A percentile compares a stretch with the other conserved stretches of the same genome.
These are phyloP conservation scores for Nowickia ferox DNA, from an alignment of 2,888 invertebrate genomes.

Conservation along the genomic window DNA sequence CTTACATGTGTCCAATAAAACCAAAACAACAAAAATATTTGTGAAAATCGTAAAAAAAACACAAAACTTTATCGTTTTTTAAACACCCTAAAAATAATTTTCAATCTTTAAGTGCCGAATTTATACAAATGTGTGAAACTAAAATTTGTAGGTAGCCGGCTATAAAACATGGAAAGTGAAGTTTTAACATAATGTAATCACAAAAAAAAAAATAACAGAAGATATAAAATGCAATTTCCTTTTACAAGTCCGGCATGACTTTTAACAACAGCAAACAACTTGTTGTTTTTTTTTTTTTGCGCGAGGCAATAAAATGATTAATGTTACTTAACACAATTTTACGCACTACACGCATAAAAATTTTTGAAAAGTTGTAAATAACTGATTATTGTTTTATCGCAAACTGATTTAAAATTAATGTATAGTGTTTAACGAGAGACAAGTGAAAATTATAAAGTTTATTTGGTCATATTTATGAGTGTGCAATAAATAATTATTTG, in stretches of 20 bases:
- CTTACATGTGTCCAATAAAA: constrained; percentile 5
- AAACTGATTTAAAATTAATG: constrained; percentile 17
- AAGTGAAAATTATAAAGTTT: constrained; percentile 35
- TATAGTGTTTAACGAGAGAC: background rate
- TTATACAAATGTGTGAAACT: constrained; percentile 68
- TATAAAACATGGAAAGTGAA: constrained; percentile 49
- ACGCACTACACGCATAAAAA: constrained; percentile 45
- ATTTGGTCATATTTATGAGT: constrained; percentile 26
- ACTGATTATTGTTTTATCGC: constrained; percentile 12
- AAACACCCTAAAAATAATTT: constrained; percentile 65
- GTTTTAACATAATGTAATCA: constrained; percentile 27
- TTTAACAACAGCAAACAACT: constrained; percentile 57
- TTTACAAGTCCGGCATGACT: constrained; percentile 64
- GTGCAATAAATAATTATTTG: constrained; percentile 15
- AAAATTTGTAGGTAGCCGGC: constrained; percentile 60
- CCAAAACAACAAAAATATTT: background rate
- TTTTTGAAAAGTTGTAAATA: constrained; percentile 1
- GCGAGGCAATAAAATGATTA: constrained; percentile 58
- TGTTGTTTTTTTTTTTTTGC: constrained; percentile 11
- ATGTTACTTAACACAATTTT: constrained; percentile 53
- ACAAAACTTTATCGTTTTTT: constrained; percentile 62
- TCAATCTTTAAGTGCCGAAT: constrained; percentile 50
- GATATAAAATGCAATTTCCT: constrained; percentile 66
- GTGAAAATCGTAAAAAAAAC: constrained; percentile 5
- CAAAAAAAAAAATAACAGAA: background rate